These are phyloP conservation scores for Podabrus alpinus DNA, from an alignment of 2,888 invertebrate species.

Conservation along the genomic window DNA sequence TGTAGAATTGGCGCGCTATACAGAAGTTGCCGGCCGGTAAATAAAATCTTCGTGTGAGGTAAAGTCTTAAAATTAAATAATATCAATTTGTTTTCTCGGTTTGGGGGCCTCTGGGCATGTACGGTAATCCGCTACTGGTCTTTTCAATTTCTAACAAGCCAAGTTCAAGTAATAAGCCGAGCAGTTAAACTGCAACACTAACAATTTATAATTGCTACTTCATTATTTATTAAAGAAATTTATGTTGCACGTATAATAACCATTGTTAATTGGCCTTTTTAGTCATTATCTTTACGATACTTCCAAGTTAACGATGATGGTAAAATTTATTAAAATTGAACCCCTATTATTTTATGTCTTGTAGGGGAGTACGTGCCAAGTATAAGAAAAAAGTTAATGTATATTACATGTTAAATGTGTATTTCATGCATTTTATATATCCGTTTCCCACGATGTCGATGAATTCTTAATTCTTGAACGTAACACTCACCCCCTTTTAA, in stretches of 20 bases:
- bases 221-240: background rate
- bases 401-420: slow-evolving; percentile 32
- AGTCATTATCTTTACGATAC: background rate
- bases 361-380: slow-evolving; percentile 11
- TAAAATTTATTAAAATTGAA: slow-evolving; percentile 10
- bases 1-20: no score
- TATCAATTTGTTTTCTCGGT: background rate
- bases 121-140: background rate
- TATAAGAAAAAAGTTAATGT: slow-evolving; percentile 32
- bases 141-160: background rate
- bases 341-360: slow-evolving; percentile 17
- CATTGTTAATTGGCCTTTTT: background rate
- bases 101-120: background rate
- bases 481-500: slow-evolving; percentile 8
- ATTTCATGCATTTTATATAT: slow-evolving; percentile 27
- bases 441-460: slow-evolving; percentile 34
- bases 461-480: slow-evolving; percentile 33
- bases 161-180: background rate
- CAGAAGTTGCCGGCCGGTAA: no score
- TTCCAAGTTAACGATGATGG: background rate
- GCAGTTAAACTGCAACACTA: background rate
- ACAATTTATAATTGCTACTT: background rate
- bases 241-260: background rate
- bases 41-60: no score
- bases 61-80: no score